A percentile compares a stretch with the other conserved stretches of the same genome.
These are phyloP conservation scores for Chlamydotis undulata DNA, from an alignment of 2,113 vertebrate genomes.

Conservation along the genomic window DNA sequence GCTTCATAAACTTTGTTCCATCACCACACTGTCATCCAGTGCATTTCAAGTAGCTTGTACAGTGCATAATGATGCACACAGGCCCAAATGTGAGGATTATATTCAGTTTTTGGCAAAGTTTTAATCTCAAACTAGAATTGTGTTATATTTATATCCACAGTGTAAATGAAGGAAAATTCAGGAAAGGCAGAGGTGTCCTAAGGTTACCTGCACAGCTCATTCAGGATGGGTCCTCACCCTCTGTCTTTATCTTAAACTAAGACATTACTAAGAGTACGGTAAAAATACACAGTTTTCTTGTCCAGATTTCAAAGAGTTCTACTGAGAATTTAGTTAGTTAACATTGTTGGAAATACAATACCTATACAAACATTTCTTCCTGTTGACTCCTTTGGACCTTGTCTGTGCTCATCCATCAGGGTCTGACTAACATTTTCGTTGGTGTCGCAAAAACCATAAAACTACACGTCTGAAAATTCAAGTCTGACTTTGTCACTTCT, in stretches of 20 bases:
- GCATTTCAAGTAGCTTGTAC: not conserved
- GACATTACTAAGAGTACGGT: not conserved
- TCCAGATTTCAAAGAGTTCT: not conserved
- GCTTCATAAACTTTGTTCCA: not conserved
- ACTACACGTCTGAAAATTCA: not conserved
- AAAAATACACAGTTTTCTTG: not conserved
- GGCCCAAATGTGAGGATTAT: not conserved
- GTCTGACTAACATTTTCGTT: not conserved
- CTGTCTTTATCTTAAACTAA: not conserved
- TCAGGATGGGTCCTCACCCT: not conserved
- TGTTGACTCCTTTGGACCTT: not conserved
- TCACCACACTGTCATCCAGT: not conserved
- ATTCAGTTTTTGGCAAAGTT: not conserved
- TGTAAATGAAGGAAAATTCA: not conserved
- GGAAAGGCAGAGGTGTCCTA: not conserved
- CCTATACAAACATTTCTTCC: constrained; percentile 11
- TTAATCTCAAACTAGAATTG: not conserved
- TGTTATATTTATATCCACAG: not conserved
- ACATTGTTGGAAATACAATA: constrained; percentile 14
- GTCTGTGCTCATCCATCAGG: not conserved
- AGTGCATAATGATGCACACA: not conserved
- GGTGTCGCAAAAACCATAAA: constrained; percentile 27
- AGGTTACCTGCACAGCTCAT: not conserved
- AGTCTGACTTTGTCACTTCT: not conserved
- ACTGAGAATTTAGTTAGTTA: not conserved